phyloP scores from a whole-genome alignment of 2,113 vertebrate species.

The Rhagologus leucostigma region DNA sequence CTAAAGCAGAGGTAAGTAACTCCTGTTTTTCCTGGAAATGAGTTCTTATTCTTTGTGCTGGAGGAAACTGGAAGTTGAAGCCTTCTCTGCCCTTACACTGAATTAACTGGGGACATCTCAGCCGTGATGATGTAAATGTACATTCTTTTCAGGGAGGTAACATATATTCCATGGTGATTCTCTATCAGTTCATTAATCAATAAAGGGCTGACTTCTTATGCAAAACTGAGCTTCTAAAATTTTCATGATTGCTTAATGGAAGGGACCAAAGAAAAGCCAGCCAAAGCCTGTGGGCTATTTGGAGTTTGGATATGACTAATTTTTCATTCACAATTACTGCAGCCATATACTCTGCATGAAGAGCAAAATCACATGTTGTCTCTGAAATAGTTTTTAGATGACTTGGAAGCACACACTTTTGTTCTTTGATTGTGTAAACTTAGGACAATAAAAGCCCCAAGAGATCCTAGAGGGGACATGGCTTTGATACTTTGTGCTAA shows the following conservation, averaged over 20 bases:
- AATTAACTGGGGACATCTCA: background rate
- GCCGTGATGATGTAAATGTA: background rate
- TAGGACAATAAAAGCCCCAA: background rate
- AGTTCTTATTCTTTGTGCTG: background rate
- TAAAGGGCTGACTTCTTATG: background rate
- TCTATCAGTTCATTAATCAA: background rate
- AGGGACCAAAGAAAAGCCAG: background rate
- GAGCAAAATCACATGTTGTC: background rate
- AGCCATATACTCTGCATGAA: background rate
- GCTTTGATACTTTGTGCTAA: background rate
- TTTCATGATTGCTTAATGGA: background rate
- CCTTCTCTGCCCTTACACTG: background rate
- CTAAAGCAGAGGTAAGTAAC: background rate
- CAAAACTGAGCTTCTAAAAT: background rate
- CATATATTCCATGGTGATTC: background rate
- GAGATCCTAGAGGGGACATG: background rate
- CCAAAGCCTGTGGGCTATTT: background rate
- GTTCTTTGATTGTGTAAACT: background rate
- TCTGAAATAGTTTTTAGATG: conserved; percentile 24
- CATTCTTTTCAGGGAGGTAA: background rate
- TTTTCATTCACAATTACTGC: conserved; percentile 47
- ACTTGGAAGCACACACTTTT: background rate
- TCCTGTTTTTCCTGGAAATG: background rate
- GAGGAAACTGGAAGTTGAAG: background rate
- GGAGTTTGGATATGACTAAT: conserved; percentile 32